Percentiles rank a stretch among this genome's conserved stretches.
Conservation (phyloP, 2,888 invertebrate species). For the Cerceris rybyensis region DNA sequence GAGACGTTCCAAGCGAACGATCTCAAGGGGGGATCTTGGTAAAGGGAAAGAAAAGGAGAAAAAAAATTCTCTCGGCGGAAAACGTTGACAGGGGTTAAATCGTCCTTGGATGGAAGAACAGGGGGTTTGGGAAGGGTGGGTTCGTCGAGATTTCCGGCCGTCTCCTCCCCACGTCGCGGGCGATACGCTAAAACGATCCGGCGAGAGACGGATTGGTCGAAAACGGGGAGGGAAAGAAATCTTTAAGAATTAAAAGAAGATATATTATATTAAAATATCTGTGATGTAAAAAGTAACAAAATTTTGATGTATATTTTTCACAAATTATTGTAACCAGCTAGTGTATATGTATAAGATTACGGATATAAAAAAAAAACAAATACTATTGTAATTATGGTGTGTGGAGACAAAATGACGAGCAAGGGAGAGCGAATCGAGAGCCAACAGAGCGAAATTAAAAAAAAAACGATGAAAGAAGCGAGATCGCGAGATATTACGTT, state of each 20-base stretch:
- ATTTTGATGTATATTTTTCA: slow-evolving; percentile 82
- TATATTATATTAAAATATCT: slow-evolving; percentile 82
- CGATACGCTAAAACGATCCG: slow-evolving; percentile 72
- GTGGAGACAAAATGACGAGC: slow-evolving; percentile 61
- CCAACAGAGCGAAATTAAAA: slow-evolving; percentile 43
- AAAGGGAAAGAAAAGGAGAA: too few relatives aligned
- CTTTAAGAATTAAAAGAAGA: slow-evolving; percentile 79
- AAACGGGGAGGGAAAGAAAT: slow-evolving; percentile 69
- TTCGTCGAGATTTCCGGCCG: slow-evolving; percentile 45
- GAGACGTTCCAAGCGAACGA: not conserved
- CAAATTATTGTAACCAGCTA: slow-evolving; percentile 82
- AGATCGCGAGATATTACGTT: slow-evolving; percentile 67
- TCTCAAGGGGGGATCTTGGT: too few relatives aligned
- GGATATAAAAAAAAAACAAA: slow-evolving; percentile 61
- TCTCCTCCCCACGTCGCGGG: slow-evolving; percentile 70
- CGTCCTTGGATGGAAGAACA: too few relatives aligned
- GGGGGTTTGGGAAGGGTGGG: not conserved
- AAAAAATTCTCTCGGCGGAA: too few relatives aligned
- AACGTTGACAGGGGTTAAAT: too few relatives aligned
- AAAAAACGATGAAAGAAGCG: slow-evolving; percentile 54
- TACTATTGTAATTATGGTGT: slow-evolving; percentile 76
- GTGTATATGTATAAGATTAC: slow-evolving; percentile 81
- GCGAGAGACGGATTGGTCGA: slow-evolving; percentile 70
- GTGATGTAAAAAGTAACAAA: slow-evolving; percentile 82
- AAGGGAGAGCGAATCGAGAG: slow-evolving; percentile 56